These are phyloP conservation scores for Bactericera cockerelli DNA, from an alignment of 1,140 invertebrate species.

Conservation along the genomic window DNA sequence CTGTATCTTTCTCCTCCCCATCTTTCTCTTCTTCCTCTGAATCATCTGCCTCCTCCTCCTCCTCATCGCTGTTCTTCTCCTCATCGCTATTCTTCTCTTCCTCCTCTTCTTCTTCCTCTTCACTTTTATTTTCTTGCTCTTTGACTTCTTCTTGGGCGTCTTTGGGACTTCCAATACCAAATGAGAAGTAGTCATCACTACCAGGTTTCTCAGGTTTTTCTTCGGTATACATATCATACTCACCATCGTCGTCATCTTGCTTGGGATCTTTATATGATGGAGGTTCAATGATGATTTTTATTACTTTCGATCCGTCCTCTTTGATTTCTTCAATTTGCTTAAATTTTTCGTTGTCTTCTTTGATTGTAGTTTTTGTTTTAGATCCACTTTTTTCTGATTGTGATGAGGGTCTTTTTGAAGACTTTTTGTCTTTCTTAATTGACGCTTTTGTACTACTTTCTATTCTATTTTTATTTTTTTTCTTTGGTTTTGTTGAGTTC, in stretches of 20 bases:
- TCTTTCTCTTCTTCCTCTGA: background rate
- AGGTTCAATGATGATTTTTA: slow-evolving; percentile 1
- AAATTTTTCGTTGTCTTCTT: background rate
- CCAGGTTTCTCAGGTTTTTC: background rate
- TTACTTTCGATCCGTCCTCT: background rate
- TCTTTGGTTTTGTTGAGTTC: too few species aligned
- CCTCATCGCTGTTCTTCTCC: background rate
- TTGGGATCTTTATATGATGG: background rate
- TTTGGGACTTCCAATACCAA: slow-evolving; percentile 5
- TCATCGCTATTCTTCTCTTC: background rate
- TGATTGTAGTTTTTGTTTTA: background rate
- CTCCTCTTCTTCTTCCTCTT: background rate
- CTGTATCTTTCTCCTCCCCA: background rate
- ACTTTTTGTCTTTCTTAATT: background rate
- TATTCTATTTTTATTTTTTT: too few species aligned
- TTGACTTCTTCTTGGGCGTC: background rate
- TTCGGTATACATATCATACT: background rate
- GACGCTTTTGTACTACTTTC: background rate
- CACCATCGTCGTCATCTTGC: background rate
- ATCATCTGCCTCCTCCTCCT: background rate
- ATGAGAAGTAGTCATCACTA: slow-evolving; percentile 1
- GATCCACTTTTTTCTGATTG: background rate
- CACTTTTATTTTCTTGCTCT: background rate
- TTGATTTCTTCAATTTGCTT: background rate
- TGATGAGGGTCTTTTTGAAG: background rate